A percentile compares a stretch with the other conserved stretches of the same genome.
Conservation (phyloP, 2,113 vertebrate species). For the Phalacrocorax pelagicus region DNA sequence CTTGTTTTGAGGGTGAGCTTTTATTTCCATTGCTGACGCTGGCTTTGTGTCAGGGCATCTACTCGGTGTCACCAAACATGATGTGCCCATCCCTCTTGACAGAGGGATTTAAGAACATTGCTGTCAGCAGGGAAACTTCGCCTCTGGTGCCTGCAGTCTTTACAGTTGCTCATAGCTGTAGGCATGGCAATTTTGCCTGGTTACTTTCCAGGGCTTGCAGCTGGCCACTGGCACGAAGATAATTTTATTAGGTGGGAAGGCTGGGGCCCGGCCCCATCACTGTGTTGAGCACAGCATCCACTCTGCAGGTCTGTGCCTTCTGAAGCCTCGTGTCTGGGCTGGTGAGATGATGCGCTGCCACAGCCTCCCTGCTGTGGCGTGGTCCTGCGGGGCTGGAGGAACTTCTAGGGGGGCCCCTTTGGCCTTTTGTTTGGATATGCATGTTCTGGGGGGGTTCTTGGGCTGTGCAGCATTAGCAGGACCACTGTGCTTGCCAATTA, state of each 20-base stretch:
- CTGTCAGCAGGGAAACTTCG: not conserved
- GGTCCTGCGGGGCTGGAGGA: not conserved
- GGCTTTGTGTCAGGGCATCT: not conserved
- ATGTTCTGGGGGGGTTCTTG: not conserved
- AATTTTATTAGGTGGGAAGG: not conserved
- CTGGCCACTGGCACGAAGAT: not conserved
- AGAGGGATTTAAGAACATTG: not conserved
- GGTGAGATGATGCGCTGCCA: not conserved
- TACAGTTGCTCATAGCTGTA: rapidly evolving
- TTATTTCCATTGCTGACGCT: rapidly evolving
- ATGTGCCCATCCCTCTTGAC: rapidly evolving
- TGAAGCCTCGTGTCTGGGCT: not conserved
- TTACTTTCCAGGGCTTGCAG: not conserved
- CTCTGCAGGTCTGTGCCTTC: not conserved
- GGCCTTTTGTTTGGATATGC: not conserved
- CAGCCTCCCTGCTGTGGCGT: too few species aligned
- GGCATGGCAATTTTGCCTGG: not conserved
- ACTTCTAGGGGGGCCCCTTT: not conserved
- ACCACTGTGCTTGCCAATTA: rapidly evolving
- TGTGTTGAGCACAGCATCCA: rapidly evolving
- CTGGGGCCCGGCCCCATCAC: rapidly evolving
- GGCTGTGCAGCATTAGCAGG: not conserved
- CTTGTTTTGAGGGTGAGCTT: not conserved
- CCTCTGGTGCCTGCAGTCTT: rapidly evolving
- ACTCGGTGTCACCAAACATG: rapidly evolving